phyloP scores from a whole-genome alignment of 2,113 vertebrate genomes.

The Plectropomus leopardus region DNA sequence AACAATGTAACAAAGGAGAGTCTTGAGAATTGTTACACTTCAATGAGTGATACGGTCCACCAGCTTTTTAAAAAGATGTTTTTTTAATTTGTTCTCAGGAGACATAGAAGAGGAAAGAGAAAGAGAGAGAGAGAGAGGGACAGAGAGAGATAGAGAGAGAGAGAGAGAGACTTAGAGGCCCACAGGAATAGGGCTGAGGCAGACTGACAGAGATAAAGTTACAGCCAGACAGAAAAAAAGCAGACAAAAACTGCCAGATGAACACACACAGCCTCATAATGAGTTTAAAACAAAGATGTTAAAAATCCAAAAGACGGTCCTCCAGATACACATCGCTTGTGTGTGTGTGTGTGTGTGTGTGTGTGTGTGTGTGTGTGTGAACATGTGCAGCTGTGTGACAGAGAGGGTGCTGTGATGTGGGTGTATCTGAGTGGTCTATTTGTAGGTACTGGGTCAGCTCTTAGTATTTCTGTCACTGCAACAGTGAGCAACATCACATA shows the following conservation, averaged over 20 bases:
- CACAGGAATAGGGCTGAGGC: constrained; percentile 5
- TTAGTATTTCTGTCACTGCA: constrained; percentile 50
- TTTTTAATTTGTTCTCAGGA: constrained; percentile 48
- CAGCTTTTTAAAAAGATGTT: constrained; percentile 23
- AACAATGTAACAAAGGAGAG: constrained; percentile 8
- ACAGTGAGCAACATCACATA: constrained; percentile 36
- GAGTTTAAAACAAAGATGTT: neutral
- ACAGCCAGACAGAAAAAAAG: neutral
- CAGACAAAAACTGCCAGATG: constrained; percentile 29
- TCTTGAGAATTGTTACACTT: constrained; percentile 17
- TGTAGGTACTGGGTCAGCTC: constrained; percentile 57
- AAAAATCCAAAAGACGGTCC: neutral
- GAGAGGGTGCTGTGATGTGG: constrained; percentile 21
- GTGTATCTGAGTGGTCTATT: constrained; percentile 56
- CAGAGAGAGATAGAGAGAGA: neutral
- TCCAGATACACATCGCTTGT: neutral
- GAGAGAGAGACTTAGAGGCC: constrained; percentile 11
- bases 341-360: neutral
- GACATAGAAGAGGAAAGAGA: constrained; percentile 10
- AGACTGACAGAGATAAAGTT: constrained; percentile 25
- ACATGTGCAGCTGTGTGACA: neutral
- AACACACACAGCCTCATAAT: neutral
- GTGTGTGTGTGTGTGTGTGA: neutral
- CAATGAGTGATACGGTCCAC: constrained; percentile 24
- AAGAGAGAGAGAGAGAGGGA: neutral